Conservation (phyloP, 2,888 invertebrate genomes). For the Caenorhabditis imperialis region DNA sequence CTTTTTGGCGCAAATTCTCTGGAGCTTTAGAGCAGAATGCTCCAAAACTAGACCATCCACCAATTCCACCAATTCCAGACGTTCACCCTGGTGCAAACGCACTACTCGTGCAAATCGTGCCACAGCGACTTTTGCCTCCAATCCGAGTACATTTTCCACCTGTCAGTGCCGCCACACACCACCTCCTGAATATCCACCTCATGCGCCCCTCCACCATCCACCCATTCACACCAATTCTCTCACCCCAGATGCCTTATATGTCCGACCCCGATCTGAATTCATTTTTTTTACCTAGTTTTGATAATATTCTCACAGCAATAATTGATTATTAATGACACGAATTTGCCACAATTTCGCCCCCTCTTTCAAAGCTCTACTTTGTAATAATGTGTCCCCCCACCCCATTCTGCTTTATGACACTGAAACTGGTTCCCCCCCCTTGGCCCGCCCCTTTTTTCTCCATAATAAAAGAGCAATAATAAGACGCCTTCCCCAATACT, state of each 20-base stretch:
- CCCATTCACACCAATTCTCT: neutral
- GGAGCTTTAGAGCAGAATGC: slow-evolving; percentile 1
- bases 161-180: slow-evolving; percentile 30
- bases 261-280: slow-evolving; percentile 10
- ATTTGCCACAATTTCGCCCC: slow-evolving; percentile 1
- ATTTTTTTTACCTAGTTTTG: neutral
- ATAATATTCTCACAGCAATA: neutral
- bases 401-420: slow-evolving; percentile 43
- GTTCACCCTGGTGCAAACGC: slow-evolving; percentile 73
- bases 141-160: slow-evolving; percentile 59
- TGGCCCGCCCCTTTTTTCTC: neutral
- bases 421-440: slow-evolving; percentile 28
- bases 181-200: slow-evolving; percentile 24
- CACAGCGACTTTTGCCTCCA: slow-evolving; percentile 69
- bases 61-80: slow-evolving; percentile 42
- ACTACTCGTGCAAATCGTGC: slow-evolving; percentile 74
- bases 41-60: neutral
- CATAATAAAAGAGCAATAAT: slow-evolving; percentile 22
- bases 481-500: neutral
- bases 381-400: slow-evolving; percentile 1
- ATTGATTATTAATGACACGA: neutral
- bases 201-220: slow-evolving; percentile 10
- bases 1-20: too few species aligned
- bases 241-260: slow-evolving; percentile 26
- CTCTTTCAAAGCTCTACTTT: too few species aligned